phyloP scores from a whole-genome alignment of 2,797 vertebrate genomes.

The Lepilemur septentrionalis region DNA sequence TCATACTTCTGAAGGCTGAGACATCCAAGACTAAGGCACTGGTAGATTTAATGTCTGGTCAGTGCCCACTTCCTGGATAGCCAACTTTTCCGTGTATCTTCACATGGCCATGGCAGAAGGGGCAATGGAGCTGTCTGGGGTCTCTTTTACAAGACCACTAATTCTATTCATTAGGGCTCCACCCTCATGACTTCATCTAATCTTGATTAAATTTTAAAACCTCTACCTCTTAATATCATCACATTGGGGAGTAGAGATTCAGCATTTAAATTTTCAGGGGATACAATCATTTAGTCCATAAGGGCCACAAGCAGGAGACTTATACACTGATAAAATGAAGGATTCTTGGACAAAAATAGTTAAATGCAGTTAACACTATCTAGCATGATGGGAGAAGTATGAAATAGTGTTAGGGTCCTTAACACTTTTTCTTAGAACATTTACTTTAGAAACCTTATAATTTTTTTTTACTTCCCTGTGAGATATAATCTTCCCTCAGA shows the following conservation, averaged over 20 bases:
- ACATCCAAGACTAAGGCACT: background rate
- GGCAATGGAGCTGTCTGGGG: background rate
- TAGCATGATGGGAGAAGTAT: background rate
- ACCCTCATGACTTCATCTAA: background rate
- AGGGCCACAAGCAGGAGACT: background rate
- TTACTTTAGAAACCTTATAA: background rate
- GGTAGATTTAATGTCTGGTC: background rate
- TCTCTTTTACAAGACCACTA: background rate
- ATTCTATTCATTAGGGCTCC: background rate
- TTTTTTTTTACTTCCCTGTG: background rate
- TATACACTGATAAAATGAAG: background rate
- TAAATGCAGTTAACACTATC: background rate
- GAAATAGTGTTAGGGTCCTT: background rate
- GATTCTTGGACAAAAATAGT: background rate
- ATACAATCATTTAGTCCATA: background rate
- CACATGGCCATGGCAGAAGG: background rate
- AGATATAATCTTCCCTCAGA: background rate
- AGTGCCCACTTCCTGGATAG: background rate
- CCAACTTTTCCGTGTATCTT: background rate
- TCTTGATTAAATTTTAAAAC: background rate
- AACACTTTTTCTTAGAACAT: background rate
- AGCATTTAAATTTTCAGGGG: background rate
- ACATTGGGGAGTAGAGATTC: background rate
- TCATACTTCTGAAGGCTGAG: background rate
- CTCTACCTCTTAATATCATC: too few relatives aligned